Conservation (phyloP, 2,113 vertebrate genomes). For the Nothocercus nigrocapillus region DNA sequence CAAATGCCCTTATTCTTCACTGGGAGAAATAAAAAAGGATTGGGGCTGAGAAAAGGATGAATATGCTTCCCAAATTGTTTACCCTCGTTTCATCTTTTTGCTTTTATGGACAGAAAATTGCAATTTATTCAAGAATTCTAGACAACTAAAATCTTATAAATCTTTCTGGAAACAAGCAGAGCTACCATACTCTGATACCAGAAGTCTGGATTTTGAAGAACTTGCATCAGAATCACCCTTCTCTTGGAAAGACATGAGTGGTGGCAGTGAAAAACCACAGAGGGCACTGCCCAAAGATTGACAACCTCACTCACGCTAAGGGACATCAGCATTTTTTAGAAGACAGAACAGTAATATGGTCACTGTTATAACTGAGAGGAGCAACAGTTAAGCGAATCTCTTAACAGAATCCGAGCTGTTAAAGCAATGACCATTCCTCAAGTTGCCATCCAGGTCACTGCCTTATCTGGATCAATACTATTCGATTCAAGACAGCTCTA, state of each 20-base stretch:
- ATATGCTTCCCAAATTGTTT: background rate
- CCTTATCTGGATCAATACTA: background rate
- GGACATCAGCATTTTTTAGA: background rate
- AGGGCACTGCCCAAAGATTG: background rate
- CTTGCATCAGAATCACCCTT: background rate
- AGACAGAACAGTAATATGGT: background rate
- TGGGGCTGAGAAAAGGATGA: background rate
- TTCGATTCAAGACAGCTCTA: background rate
- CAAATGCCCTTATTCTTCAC: conserved; percentile 14
- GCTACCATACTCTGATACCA: background rate
- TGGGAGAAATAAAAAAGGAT: background rate
- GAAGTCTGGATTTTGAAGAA: background rate
- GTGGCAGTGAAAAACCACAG: background rate
- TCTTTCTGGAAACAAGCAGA: background rate
- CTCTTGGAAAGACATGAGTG: background rate
- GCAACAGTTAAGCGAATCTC: background rate
- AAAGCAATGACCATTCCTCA: background rate
- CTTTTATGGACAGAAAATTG: background rate
- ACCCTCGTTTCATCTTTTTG: background rate
- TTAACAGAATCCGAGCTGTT: background rate
- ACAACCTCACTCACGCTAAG: background rate
- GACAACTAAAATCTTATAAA: background rate
- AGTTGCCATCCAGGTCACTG: background rate
- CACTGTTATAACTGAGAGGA: background rate
- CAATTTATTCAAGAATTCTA: background rate